Conservation (phyloP, 2,113 vertebrate genomes). For the Caretta caretta region DNA sequence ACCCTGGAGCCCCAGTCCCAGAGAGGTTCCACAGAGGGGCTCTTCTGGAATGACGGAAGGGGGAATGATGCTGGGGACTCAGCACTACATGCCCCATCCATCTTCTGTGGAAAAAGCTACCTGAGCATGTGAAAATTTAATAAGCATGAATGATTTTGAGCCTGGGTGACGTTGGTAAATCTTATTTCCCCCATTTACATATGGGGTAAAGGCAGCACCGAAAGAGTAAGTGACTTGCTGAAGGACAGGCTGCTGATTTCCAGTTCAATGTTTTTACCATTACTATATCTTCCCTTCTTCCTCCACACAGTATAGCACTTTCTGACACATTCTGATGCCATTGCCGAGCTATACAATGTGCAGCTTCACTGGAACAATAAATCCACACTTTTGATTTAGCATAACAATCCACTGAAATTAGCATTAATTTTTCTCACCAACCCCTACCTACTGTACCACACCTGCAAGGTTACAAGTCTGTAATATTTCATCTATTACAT, state of each 20-base stretch:
- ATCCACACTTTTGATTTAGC: not conserved
- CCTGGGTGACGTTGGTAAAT: not conserved
- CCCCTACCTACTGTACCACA: not conserved
- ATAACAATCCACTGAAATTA: fast-evolving
- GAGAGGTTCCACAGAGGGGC: not conserved
- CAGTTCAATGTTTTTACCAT: not conserved
- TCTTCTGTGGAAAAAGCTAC: not conserved
- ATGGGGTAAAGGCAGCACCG: not conserved
- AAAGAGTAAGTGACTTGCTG: not conserved
- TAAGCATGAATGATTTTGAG: not conserved
- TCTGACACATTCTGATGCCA: not conserved
- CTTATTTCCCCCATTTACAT: not conserved
- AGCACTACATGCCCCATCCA: not conserved
- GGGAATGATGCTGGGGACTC: not conserved
- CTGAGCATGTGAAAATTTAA: not conserved
- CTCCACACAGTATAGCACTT: not conserved
- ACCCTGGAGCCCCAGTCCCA: not conserved
- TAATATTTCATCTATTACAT: not conserved
- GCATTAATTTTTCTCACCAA: not conserved
- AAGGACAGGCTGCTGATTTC: not conserved
- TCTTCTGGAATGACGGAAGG: not conserved
- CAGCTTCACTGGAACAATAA: not conserved
- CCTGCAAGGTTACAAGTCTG: not conserved
- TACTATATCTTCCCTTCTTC: not conserved
- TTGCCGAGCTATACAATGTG: not conserved